phyloP scores from a whole-genome alignment of 2,113 vertebrate species.

The Pongo abelii region DNA sequence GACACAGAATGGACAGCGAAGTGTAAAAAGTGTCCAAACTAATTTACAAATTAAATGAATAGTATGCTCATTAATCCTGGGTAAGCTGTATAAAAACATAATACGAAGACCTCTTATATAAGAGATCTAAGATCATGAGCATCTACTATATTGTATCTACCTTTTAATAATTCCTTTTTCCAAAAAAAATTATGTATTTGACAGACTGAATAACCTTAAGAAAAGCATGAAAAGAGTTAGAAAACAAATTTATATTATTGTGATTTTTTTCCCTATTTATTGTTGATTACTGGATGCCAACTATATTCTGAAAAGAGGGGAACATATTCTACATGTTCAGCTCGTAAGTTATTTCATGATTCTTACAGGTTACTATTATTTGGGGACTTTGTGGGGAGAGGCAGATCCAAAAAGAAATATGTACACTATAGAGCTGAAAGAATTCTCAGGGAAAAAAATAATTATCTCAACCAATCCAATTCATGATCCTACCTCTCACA shows the following conservation, averaged over 20 bases:
- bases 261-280: neutral
- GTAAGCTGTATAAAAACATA: neutral
- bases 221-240: neutral
- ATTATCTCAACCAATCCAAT: neutral
- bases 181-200: neutral
- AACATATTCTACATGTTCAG: neutral
- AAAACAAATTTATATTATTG: slow-evolving; percentile 13
- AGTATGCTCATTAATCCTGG: neutral
- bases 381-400: neutral
- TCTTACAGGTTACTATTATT: neutral
- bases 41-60: slow-evolving; percentile 60
- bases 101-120: neutral
- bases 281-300: neutral
- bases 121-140: neutral
- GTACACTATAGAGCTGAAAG: neutral
- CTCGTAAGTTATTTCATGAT: neutral
- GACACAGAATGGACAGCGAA: slow-evolving; percentile 63
- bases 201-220: neutral
- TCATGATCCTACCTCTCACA: neutral
- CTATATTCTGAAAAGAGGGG: neutral
- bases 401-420: neutral
- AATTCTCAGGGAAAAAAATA: slow-evolving; percentile 23
- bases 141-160: neutral
- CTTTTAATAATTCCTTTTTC: slow-evolving; percentile 15
- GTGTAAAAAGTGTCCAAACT: slow-evolving; percentile 9